Base-by-base conservation (phyloP, 2,113 vertebrate species). In the Dipodomys merriami region DNA sequence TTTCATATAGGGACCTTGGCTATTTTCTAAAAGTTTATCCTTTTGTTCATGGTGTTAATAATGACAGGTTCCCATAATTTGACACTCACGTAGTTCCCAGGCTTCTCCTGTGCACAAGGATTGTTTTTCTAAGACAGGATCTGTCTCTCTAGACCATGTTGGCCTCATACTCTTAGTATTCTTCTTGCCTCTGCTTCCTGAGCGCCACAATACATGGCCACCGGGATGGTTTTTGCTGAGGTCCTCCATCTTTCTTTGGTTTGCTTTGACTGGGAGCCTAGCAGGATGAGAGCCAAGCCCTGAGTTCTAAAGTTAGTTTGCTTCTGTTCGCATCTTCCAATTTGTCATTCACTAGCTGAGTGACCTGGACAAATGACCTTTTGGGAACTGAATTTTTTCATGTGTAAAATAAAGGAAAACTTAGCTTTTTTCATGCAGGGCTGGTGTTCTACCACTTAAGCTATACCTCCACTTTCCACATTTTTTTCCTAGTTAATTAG, bases 291-390 rank as follows among this genome's bases (percentile, higher is more conserved):
- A 16, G 20, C 69, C 49, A 64, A 12, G 64, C 53, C 67, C 81
- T 20, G 2, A 8, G 39, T 80, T 33, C 60, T 6, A 20, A 87
- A 60, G 27, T 83, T 49, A 39, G 73, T 62, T 9, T 30, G 53
- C 65, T 68, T 16, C 1, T 74, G 60, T 65, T 53, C 49, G 22
- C 30, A 10, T 20, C 46, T 39, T 2, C 22, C 57, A 27, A 6
- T 12, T 84, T 78, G 49, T 57, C 53, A n/a, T 49, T 76, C n/a
- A 33, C 67, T 44, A 20, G n/a, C 46, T 79, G 1, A 8, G 39
- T 69, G 57, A 19, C 77, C 71, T 90, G 68, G 84, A 35, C 86
- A n/a, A 78, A 79, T 60, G 46, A 65, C n/a, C 12, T 80, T 67
- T 72, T 12, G 6, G 44, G 67, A 84, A 78, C 78, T 90, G 68